Evolutionary conservation across 2,113 vertebrate species (phyloP).

Genomic region (Corythaixoides concolor): DNA sequence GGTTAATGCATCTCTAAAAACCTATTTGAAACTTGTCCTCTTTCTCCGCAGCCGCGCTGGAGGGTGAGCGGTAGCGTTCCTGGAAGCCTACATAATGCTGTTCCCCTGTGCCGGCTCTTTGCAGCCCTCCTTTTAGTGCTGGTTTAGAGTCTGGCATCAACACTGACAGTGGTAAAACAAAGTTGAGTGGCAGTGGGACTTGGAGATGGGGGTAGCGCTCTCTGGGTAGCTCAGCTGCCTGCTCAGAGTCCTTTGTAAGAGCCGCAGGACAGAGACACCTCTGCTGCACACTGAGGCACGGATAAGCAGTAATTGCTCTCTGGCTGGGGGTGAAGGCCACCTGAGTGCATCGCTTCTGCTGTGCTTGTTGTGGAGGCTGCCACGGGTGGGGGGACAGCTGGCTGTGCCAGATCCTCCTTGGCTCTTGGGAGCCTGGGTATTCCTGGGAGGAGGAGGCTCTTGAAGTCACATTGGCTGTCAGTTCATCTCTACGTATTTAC

Average conservation of each 20-base stretch:
- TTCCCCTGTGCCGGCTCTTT: background rate
- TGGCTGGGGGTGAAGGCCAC: background rate
- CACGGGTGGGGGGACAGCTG: background rate
- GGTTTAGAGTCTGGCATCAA: accelerated
- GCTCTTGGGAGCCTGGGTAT: background rate
- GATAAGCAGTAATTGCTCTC: background rate
- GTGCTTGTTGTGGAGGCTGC: background rate
- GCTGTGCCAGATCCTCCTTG: background rate
- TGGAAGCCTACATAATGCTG: background rate
- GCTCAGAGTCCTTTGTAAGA: background rate
- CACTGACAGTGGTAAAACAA: accelerated
- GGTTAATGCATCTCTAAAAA: accelerated
- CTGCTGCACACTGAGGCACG: accelerated
- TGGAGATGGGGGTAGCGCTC: accelerated
- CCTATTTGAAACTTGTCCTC: background rate
- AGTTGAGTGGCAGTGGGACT: accelerated
- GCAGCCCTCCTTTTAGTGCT: background rate
- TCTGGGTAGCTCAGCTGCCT: background rate
- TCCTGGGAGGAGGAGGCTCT: background rate
- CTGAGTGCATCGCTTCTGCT: background rate
- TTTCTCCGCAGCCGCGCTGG: background rate
- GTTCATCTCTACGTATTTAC: accelerated
- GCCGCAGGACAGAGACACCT: background rate
- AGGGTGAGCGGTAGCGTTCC: background rate
- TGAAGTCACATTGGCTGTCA: background rate